These are phyloP conservation scores for Drosophila quinaria DNA, from an alignment of 2,888 invertebrate genomes.

Conservation along the genomic window DNA sequence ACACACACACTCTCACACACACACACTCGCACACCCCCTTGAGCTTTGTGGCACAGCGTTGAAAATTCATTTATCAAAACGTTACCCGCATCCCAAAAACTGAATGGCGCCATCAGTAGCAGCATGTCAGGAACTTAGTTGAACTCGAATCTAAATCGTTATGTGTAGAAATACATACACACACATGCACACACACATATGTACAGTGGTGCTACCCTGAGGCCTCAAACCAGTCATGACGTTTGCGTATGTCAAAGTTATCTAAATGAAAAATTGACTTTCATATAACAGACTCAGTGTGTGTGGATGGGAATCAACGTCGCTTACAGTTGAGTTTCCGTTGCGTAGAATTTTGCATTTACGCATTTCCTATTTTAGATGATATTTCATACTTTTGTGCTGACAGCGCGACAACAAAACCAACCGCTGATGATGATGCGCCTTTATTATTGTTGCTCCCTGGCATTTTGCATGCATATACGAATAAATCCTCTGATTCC, in stretches of 20 bases:
- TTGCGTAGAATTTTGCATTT: slow-evolving; percentile 79
- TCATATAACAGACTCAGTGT: slow-evolving; percentile 54
- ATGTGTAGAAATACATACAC: slow-evolving; percentile 50
- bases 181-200: slow-evolving; percentile 15
- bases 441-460: slow-evolving; percentile 80
- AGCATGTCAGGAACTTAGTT: slow-evolving; percentile 70
- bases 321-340: slow-evolving; percentile 70
- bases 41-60: slow-evolving; percentile 47
- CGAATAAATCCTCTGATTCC: slow-evolving; percentile 15
- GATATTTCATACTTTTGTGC: slow-evolving; percentile 80
- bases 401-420: slow-evolving; percentile 64
- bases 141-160: slow-evolving; percentile 76
- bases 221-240: slow-evolving; percentile 61
- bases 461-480: slow-evolving; percentile 60
- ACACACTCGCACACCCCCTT: slow-evolving; percentile 16
- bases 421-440: slow-evolving; percentile 76
- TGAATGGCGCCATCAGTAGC: slow-evolving; percentile 73
- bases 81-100: slow-evolving; percentile 71
- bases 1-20: slow-evolving; percentile 21
- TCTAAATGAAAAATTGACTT: slow-evolving; percentile 81
- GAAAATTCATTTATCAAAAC: slow-evolving; percentile 78
- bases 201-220: slow-evolving; percentile 14
- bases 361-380: slow-evolving; percentile 81
- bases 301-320: slow-evolving; percentile 56
- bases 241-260: slow-evolving; percentile 81